A percentile compares a stretch with the other conserved stretches of the same genome.
These are phyloP conservation scores for Balanococcus diminutus DNA, from an alignment of 2,888 invertebrate species.

Conservation along the genomic window DNA sequence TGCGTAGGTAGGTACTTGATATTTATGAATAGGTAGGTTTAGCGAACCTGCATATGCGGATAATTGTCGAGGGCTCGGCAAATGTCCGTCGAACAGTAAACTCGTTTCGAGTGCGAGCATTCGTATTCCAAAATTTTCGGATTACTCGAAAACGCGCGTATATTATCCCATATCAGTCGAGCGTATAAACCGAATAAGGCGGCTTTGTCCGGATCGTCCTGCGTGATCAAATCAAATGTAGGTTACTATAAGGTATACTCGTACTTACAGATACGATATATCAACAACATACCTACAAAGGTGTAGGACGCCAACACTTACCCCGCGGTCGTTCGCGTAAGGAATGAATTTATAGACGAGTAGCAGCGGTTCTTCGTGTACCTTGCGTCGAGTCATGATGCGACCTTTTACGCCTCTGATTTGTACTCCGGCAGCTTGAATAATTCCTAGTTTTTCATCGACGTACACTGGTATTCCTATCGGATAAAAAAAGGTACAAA, in stretches of 20 bases:
- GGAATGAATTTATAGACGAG: slow-evolving; percentile 29
- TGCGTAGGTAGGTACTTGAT: no score
- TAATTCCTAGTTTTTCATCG: neutral
- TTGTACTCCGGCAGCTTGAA: slow-evolving; percentile 31
- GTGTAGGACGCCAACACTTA: neutral
- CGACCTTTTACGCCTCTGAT: slow-evolving; percentile 27
- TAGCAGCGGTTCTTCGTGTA: neutral
- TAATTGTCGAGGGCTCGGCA: neutral
- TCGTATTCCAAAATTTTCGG: slow-evolving; percentile 19
- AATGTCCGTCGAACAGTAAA: neutral
- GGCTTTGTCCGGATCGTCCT: neutral
- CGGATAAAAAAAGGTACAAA: neutral
- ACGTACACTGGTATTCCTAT: neutral
- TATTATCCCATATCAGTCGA: slow-evolving; percentile 30
- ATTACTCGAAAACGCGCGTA: neutral
- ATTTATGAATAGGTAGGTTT: neutral
- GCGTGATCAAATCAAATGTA: neutral
- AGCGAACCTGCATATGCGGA: slow-evolving; percentile 37
- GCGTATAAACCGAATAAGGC: neutral
- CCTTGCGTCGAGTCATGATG: neutral
- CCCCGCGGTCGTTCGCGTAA: neutral
- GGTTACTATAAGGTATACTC: neutral
- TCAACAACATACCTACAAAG: neutral
- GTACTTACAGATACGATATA: neutral
- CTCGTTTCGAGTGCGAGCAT: neutral